Evolutionary conservation across 30 jellyfish, hydroid and myxozoan genomes (phyloP).

Genomic region (Morbakka virulenta): DNA sequence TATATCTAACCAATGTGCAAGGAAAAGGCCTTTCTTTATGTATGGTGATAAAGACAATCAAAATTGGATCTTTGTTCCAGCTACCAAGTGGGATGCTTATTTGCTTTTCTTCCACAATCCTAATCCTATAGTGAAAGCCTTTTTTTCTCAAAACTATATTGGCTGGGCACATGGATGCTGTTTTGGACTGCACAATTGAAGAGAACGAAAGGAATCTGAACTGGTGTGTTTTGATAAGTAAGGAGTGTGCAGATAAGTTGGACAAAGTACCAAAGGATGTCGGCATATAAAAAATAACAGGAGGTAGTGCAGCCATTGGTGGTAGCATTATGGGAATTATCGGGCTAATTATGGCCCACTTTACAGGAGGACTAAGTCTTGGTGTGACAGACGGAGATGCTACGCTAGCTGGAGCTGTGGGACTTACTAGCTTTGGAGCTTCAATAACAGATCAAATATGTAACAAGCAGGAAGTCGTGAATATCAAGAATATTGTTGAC

Average conservation of each 20-base stretch:
- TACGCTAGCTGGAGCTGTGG: slow-evolving; percentile 39
- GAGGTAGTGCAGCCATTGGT: slow-evolving; percentile 15
- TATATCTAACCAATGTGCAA: not conserved
- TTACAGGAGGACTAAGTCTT: slow-evolving; percentile 23
- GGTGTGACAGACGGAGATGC: slow-evolving; percentile 31
- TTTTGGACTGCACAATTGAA: slow-evolving; percentile 3
- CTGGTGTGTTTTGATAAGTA: not conserved
- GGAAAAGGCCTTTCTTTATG: too few species aligned
- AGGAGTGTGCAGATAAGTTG: not conserved
- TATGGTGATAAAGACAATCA: not conserved
- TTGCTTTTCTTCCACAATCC: not conserved
- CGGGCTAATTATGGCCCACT: slow-evolving; percentile 19
- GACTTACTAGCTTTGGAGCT: slow-evolving; percentile 23
- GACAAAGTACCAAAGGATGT: slow-evolving; percentile 2
- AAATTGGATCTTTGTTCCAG: not conserved
- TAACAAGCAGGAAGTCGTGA: slow-evolving; percentile 2
- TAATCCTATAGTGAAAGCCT: slow-evolving; percentile 6
- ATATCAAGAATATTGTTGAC: slow-evolving; percentile 1
- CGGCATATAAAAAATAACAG: slow-evolving; percentile 12
- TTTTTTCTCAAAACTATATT: slow-evolving; percentile 9
- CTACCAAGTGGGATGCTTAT: slow-evolving; percentile 10
- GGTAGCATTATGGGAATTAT: slow-evolving; percentile 3
- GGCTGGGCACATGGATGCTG: not conserved
- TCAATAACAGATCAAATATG: slow-evolving; percentile 12
- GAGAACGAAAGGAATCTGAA: not conserved